A percentile compares a stretch with the other conserved stretches of the same genome.
These are phyloP conservation scores for Gryllus bimaculatus DNA, from an alignment of 1,140 invertebrate species.

Conservation along the genomic window DNA sequence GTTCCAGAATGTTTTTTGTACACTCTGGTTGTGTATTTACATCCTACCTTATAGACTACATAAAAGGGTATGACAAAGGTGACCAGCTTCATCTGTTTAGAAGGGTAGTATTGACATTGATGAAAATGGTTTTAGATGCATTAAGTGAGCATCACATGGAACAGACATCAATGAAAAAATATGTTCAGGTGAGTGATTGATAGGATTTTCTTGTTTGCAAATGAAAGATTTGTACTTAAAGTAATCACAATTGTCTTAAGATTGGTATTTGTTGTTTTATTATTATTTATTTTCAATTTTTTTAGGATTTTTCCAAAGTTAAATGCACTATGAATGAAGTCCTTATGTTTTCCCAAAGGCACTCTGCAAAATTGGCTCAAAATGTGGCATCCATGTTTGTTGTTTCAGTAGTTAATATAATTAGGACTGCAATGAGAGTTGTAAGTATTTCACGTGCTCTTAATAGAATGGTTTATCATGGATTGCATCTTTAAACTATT, in stretches of 20 bases:
- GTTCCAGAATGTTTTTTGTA: background rate
- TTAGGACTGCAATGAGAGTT: background rate
- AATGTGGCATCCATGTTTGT: background rate
- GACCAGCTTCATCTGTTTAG: background rate
- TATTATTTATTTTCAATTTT: background rate
- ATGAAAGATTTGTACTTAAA: too few relatives aligned
- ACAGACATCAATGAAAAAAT: background rate
- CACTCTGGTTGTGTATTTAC: background rate
- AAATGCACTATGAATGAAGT: background rate
- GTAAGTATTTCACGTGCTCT: background rate
- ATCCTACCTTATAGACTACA: background rate
- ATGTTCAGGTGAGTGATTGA: background rate
- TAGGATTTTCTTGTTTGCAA: too few relatives aligned
- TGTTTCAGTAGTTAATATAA: background rate
- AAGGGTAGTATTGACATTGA: background rate
- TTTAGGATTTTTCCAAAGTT: background rate
- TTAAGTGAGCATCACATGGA: background rate
- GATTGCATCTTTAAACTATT: background rate
- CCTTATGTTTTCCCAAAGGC: background rate
- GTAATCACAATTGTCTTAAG: too few relatives aligned
- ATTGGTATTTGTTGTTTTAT: too few relatives aligned
- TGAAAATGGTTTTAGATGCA: background rate
- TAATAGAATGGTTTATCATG: background rate
- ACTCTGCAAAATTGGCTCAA: background rate
- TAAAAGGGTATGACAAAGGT: background rate